phyloP scores from a whole-genome alignment of 2,113 vertebrate species.

The Lanius collurio region DNA sequence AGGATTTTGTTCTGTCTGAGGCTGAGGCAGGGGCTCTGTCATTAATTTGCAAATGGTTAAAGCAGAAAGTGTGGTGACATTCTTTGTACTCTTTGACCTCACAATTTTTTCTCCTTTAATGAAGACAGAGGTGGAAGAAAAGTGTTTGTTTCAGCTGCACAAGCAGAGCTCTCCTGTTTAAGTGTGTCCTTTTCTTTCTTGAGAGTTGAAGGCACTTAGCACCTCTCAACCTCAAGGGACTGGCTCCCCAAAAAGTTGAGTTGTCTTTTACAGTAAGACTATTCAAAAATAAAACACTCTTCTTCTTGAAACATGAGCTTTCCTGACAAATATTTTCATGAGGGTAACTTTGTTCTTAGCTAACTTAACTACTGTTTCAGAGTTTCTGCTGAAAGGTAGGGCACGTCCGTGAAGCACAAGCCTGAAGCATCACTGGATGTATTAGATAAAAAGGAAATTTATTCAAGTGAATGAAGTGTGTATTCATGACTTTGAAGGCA shows the following conservation, averaged over 20 bases:
- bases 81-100: neutral
- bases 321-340: slow-evolving; percentile 17
- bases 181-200: neutral
- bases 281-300: neutral
- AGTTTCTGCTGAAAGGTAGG: slow-evolving; percentile 57
- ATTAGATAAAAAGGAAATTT: slow-evolving; percentile 73
- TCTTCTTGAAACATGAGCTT: neutral
- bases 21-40: neutral
- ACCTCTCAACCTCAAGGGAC: neutral
- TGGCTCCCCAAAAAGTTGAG: neutral
- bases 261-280: neutral
- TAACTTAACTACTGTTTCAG: slow-evolving; percentile 49
- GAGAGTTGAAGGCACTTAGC: neutral
- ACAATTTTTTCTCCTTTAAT: neutral
- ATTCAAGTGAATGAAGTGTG: slow-evolving; percentile 65
- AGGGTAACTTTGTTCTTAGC: slow-evolving; percentile 34
- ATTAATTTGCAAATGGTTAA: neutral
- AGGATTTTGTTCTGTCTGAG: slow-evolving; percentile 7
- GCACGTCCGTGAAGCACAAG: slow-evolving; percentile 47
- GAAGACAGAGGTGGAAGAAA: neutral
- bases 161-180: neutral
- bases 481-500: slow-evolving; percentile 64
- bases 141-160: neutral
- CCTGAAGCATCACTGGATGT: slow-evolving; percentile 70
- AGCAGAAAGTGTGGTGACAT: neutral